Conservation (phyloP, 2,797 vertebrate species). For the Synaphobranchus kaupii region DNA sequence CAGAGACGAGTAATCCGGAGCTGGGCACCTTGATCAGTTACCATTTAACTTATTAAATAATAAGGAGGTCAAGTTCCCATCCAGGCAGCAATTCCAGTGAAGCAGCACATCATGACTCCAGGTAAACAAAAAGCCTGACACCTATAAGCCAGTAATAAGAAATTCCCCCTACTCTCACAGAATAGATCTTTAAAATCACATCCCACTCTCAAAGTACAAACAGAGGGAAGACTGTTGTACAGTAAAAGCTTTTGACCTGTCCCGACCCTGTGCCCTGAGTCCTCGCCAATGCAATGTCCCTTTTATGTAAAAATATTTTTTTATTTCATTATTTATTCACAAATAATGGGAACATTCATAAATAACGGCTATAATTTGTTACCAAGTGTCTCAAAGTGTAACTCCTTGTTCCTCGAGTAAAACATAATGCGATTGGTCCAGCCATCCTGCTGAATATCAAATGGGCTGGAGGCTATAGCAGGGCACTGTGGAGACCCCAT, state of each 20-base stretch:
- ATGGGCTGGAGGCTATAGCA: neutral
- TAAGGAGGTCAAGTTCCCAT: neutral
- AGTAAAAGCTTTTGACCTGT: neutral
- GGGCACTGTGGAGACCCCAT: neutral
- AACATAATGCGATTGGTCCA: neutral
- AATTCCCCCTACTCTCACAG: neutral
- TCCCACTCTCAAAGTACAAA: neutral
- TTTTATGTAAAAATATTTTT: neutral
- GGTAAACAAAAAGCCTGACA: neutral
- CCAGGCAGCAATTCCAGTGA: neutral
- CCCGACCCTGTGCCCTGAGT: no score
- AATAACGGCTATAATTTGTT: neutral
- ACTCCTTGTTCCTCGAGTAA: neutral
- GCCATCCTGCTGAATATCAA: neutral
- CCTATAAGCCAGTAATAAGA: neutral
- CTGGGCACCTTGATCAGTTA: neutral
- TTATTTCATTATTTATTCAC: neutral
- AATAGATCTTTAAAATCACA: neutral
- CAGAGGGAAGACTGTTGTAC: neutral
- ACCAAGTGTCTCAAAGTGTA: neutral
- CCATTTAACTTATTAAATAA: neutral
- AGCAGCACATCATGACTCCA: neutral
- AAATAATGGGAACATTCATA: neutral
- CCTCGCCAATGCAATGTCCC: neutral
- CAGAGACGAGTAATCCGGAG: neutral